Conservation (phyloP, 1,140 invertebrate genomes). For the Papilio dardanus region DNA sequence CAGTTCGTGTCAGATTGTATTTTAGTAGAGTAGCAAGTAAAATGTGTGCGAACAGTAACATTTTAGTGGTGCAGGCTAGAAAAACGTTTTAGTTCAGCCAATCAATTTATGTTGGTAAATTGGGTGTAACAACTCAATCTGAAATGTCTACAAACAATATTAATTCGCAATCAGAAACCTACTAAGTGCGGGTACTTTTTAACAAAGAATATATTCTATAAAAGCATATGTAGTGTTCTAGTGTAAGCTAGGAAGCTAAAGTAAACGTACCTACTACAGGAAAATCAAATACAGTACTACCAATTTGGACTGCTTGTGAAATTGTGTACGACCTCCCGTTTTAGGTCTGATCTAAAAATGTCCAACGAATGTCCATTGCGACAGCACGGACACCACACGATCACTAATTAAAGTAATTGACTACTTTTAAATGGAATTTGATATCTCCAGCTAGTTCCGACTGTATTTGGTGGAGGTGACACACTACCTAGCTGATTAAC, state of each 20-base stretch:
- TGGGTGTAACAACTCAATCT: background rate
- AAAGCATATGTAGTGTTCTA: too few relatives aligned
- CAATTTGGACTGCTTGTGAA: background rate
- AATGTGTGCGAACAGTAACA: too few relatives aligned
- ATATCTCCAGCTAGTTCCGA: background rate
- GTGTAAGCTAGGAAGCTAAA: too few relatives aligned
- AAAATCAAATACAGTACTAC: background rate
- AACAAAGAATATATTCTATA: background rate
- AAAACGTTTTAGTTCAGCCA: too few relatives aligned
- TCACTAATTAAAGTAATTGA: background rate
- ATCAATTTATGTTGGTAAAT: background rate
- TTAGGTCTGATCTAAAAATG: conserved; percentile 29
- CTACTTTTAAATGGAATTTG: background rate
- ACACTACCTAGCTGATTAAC: too few relatives aligned
- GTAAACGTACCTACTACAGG: too few relatives aligned
- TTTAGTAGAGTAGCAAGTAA: too few relatives aligned
- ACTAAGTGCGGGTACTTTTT: too few relatives aligned
- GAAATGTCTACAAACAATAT: background rate
- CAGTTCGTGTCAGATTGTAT: too few relatives aligned
- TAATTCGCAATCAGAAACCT: background rate
- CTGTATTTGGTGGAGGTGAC: background rate
- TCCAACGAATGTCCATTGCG: background rate
- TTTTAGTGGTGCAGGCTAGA: too few relatives aligned
- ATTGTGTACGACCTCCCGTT: background rate
- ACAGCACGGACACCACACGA: background rate